A percentile compares a stretch with the other conserved stretches of the same genome.
These are phyloP conservation scores for Puntigrus tetrazona DNA, from an alignment of 2,113 vertebrate species.

Conservation along the genomic window DNA sequence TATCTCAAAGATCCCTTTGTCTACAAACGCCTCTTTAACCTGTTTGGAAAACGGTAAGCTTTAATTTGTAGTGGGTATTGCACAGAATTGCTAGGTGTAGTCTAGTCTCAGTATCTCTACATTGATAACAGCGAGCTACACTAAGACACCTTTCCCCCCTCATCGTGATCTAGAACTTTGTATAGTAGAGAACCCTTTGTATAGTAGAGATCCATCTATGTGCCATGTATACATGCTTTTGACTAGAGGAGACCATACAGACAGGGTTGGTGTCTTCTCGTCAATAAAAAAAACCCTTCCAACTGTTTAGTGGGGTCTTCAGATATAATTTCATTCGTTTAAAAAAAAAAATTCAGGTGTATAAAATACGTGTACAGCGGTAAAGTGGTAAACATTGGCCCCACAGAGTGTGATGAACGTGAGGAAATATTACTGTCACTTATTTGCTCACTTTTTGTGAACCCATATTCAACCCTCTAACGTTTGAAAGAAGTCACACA, in stretches of 20 bases:
- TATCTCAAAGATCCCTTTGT: slow-evolving; percentile 67
- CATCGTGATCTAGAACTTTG: background rate
- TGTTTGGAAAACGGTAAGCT: slow-evolving; percentile 73
- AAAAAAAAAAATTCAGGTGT: background rate
- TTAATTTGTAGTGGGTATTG: background rate
- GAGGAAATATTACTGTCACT: background rate
- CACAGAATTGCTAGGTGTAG: background rate
- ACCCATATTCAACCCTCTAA: no score
- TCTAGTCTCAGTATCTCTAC: background rate
- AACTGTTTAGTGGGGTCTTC: background rate
- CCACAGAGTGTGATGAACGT: background rate
- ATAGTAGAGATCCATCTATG: no score
- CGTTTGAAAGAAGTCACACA: no score
- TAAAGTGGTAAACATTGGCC: background rate
- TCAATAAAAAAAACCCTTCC: background rate
- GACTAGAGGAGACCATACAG: no score
- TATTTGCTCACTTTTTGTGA: no score
- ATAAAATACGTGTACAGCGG: background rate
- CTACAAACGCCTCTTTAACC: slow-evolving; percentile 61
- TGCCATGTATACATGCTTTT: no score
- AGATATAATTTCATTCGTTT: background rate
- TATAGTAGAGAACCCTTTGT: background rate
- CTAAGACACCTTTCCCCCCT: background rate
- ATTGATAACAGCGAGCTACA: background rate
- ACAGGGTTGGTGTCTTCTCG: no score